Percentiles rank a stretch among this genome's conserved stretches.
phyloP scores from a whole-genome alignment of 2,888 invertebrate species.

The Drosophila bunnanda region DNA sequence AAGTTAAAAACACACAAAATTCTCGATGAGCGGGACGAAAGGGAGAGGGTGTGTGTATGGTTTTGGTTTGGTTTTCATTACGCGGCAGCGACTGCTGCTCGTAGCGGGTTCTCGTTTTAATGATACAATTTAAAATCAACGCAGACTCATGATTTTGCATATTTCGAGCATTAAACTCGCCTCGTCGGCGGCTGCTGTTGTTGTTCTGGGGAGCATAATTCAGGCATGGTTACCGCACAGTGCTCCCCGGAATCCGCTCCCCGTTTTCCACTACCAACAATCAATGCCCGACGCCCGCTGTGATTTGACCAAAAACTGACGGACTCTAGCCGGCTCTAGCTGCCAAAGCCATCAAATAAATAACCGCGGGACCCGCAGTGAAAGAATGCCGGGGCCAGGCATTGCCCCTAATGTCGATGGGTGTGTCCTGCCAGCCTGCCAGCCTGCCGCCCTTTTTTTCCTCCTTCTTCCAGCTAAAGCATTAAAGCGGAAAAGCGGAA shows the following conservation, averaged over 20 bases:
- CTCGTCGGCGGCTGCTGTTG: conserved; percentile 41
- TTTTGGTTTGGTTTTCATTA: conserved; percentile 66
- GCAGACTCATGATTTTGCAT: conserved; percentile 80
- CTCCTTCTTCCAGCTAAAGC: conserved; percentile 15
- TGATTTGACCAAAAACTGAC: conserved; percentile 77
- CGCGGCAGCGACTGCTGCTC: conserved; percentile 36
- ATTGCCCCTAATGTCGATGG: conserved; percentile 65
- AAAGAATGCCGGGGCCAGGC: conserved; percentile 58
- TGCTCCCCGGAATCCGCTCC: not conserved
- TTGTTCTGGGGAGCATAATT: conserved; percentile 65
- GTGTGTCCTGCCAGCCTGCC: conserved; percentile 41
- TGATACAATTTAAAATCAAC: conserved; percentile 80
- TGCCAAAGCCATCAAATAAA: conserved; percentile 78
- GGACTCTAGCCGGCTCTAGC: conserved; percentile 51
- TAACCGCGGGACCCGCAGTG: conserved; percentile 74
- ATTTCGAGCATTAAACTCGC: conserved; percentile 75
- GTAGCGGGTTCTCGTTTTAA: conserved; percentile 63
- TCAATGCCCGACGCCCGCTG: conserved; percentile 74
- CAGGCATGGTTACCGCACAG: conserved; percentile 61
- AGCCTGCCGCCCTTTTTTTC: conserved; percentile 50
- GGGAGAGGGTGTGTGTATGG: conserved; percentile 25
- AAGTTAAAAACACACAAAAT: conserved; percentile 34
- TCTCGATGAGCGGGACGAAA: conserved; percentile 13
- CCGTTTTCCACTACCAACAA: conserved; percentile 55
- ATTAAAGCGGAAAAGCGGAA: not conserved